Percentiles rank a stretch among this genome's conserved stretches.
These are phyloP conservation scores for Varanus salvator DNA, from an alignment of 2,113 vertebrate genomes.

Conservation along the genomic window DNA sequence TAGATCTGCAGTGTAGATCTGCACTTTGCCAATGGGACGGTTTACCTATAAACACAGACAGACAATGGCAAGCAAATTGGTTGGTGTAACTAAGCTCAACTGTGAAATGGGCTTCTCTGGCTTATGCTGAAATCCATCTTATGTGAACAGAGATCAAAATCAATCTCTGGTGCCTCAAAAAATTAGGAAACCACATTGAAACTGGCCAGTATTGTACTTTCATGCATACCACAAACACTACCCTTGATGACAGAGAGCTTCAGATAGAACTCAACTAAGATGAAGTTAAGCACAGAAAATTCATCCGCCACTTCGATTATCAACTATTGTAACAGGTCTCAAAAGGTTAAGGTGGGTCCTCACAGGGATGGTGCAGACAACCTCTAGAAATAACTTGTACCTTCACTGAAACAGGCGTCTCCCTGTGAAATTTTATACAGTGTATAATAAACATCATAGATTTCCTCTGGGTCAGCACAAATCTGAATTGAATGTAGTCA, in stretches of 20 bases:
- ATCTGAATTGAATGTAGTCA: background rate
- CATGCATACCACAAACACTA: background rate
- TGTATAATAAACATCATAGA: background rate
- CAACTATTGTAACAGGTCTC: background rate
- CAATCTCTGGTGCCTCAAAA: background rate
- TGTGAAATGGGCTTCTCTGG: background rate
- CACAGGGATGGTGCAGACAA: background rate
- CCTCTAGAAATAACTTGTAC: background rate
- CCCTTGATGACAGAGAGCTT: background rate
- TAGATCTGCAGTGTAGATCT: slow-evolving; percentile 95
- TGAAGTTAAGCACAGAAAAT: background rate
- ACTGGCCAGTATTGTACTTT: background rate
- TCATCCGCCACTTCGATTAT: background rate
- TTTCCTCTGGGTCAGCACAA: background rate
- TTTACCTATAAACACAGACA: slow-evolving; percentile 83
- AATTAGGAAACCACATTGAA: background rate
- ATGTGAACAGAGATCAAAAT: background rate
- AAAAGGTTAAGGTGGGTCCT: background rate
- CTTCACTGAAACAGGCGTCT: background rate
- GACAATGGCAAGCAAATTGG: background rate
- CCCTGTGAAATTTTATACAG: background rate
- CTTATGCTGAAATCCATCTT: background rate
- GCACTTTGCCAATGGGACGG: slow-evolving; percentile 93
- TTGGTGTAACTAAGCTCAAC: background rate
- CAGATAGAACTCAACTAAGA: background rate